A percentile compares a stretch with the other conserved stretches of the same genome.
phyloP scores from a whole-genome alignment of 1,140 invertebrate species.

The Papilio polytes region DNA sequence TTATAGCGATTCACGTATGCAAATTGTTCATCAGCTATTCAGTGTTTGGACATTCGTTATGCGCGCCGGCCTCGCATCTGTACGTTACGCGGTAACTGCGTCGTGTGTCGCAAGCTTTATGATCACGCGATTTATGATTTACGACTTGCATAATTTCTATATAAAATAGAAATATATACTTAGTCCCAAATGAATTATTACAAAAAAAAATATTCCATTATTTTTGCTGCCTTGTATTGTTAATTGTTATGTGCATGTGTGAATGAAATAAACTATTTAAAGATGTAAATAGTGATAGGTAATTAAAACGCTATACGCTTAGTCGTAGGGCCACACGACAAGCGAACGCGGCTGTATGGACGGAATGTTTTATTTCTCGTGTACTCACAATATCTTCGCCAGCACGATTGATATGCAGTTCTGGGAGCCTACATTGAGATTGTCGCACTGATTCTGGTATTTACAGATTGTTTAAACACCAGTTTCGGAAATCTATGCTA shows the following conservation, averaged over 20 bases:
- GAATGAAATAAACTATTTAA: too few species aligned
- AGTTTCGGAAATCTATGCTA: too few species aligned
- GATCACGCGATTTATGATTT: conserved; percentile 39
- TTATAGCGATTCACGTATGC: conserved; percentile 74
- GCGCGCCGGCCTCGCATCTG: conserved; percentile 58
- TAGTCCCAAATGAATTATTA: too few species aligned
- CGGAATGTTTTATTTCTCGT: conserved; percentile 72
- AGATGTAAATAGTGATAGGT: neutral
- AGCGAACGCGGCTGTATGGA: conserved; percentile 56
- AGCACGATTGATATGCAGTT: conserved; percentile 48
- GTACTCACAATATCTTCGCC: conserved; percentile 54
- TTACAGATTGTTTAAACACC: neutral
- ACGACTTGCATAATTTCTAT: neutral
- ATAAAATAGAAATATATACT: too few species aligned
- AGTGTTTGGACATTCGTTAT: conserved; percentile 82
- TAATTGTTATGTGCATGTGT: neutral
- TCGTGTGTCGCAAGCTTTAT: conserved; percentile 38
- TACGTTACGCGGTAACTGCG: conserved; percentile 55
- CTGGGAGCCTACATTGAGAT: conserved; percentile 21
- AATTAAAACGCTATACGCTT: conserved; percentile 14
- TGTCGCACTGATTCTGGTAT: neutral
- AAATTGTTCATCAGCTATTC: conserved; percentile 82
- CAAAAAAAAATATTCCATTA: too few species aligned
- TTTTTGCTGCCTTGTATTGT: too few species aligned
- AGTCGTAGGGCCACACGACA: conserved; percentile 36